Conservation (phyloP, 2,888 invertebrate species). For the Hydropsyche betteni region DNA sequence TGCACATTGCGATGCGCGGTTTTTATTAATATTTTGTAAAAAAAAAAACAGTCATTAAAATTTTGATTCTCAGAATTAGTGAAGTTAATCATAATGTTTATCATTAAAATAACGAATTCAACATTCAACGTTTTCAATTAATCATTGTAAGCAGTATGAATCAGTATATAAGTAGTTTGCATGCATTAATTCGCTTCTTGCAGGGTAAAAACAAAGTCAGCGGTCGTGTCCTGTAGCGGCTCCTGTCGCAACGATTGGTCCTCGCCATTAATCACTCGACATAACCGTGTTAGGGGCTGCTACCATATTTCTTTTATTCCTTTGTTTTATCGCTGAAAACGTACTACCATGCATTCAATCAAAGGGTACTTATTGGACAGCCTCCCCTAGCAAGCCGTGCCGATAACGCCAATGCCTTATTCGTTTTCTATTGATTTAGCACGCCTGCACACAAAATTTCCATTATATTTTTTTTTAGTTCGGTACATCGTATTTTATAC, state of each 20-base stretch:
- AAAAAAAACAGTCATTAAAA: no score
- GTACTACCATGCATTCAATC: slow-evolving; percentile 3
- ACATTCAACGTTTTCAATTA: background rate
- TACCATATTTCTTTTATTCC: slow-evolving; percentile 48
- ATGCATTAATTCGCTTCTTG: slow-evolving; percentile 1
- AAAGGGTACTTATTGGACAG: background rate
- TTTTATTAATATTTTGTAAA: no score
- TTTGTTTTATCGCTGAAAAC: slow-evolving; percentile 36
- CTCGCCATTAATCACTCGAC: slow-evolving; percentile 51
- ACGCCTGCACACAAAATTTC: no score
- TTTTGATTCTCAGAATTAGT: no score
- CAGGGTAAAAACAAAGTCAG: slow-evolving; percentile 31
- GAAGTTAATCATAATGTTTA: no score
- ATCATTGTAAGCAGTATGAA: background rate
- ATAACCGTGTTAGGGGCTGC: slow-evolving; percentile 43
- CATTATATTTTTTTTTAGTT: no score
- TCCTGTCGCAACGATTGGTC: slow-evolving; percentile 50
- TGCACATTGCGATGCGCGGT: no score
- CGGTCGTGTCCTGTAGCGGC: slow-evolving; percentile 42
- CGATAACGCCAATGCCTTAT: no score
- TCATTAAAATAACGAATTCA: no score
- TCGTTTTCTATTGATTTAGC: no score
- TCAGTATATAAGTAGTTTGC: background rate
- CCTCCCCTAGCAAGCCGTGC: no score
- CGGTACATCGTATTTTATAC: no score